These are phyloP conservation scores for Orius laevigatus DNA, from an alignment of 1,140 invertebrate species.

Conservation along the genomic window DNA sequence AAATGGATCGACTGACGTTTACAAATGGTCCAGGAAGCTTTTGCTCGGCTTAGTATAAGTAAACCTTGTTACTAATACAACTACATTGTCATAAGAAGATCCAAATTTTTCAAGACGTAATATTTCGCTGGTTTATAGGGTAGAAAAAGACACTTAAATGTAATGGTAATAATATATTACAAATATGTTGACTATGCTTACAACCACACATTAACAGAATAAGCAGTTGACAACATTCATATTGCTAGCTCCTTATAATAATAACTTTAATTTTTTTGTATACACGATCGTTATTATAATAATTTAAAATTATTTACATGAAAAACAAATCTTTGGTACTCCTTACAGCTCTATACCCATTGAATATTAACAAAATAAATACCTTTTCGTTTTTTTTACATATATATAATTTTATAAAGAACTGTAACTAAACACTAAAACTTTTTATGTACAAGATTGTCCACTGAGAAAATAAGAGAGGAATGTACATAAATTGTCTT, in stretches of 20 bases:
- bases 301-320: slow-evolving; percentile 16
- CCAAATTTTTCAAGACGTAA: no score
- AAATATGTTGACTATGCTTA: slow-evolving; percentile 17
- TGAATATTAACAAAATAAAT: slow-evolving; percentile 10
- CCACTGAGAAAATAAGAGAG: slow-evolving; percentile 1
- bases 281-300: slow-evolving; percentile 13
- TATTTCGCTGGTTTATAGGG: no score
- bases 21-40: no score
- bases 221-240: slow-evolving; percentile 17
- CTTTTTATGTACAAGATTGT: slow-evolving; percentile 4
- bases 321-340: slow-evolving; percentile 16
- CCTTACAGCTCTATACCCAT: neutral
- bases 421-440: slow-evolving; percentile 1
- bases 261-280: slow-evolving; percentile 14
- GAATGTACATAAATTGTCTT: neutral
- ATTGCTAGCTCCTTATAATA: slow-evolving; percentile 10
- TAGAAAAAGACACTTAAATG: neutral
- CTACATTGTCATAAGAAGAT: no score
- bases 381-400: neutral
- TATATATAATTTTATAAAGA: neutral
- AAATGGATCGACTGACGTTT: no score
- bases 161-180: slow-evolving; percentile 17
- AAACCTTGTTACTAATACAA: no score
- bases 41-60: no score
- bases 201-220: slow-evolving; percentile 14